Conservation (phyloP, 2,888 invertebrate genomes). For the Himalopsyche tibetana region DNA sequence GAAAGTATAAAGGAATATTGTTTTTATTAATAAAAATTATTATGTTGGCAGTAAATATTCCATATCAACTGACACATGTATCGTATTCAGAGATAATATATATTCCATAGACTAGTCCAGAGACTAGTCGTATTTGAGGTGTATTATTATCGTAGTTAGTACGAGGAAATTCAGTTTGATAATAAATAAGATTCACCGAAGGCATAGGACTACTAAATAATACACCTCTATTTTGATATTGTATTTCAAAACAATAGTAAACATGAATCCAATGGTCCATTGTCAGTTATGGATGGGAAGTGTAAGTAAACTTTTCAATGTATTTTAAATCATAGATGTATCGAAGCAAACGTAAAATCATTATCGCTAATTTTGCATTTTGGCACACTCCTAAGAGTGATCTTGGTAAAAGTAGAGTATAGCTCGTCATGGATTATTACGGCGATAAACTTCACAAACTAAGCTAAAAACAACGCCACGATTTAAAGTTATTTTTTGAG, state of each 20-base stretch:
- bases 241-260: background rate
- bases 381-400: background rate
- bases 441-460: no score
- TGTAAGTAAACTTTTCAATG: constrained; percentile 76
- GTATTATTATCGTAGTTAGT: no score
- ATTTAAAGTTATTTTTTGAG: no score
- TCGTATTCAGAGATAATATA: no score
- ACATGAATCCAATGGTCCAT: constrained; percentile 73
- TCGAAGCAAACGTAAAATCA: background rate
- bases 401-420: no score
- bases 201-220: no score
- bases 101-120: no score
- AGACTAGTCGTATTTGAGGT: no score
- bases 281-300: constrained; percentile 96
- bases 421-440: no score
- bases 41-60: background rate
- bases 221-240: background rate
- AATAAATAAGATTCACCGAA: background rate
- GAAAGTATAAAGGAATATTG: no score
- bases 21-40: no score
- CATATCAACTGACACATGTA: background rate
- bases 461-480: no score
- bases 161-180: background rate
- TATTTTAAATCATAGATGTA: constrained; percentile 9
- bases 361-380: background rate